Conservation (phyloP, 2,797 vertebrate species). For the Cossypha caffra region DNA sequence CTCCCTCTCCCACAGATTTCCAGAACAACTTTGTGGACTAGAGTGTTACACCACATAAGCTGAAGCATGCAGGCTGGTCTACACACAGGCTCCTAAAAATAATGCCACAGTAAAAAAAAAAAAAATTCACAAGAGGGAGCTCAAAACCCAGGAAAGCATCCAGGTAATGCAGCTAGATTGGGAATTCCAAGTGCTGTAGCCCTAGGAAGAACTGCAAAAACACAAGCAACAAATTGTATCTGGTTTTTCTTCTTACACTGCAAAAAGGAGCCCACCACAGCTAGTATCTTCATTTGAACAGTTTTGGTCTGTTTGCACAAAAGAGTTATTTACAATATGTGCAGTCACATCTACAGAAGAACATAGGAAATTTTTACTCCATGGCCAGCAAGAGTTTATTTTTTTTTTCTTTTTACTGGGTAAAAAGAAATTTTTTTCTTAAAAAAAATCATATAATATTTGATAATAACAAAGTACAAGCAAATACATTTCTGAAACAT, state of each 20-base stretch:
- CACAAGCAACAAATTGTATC: not conserved
- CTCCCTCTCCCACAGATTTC: not conserved
- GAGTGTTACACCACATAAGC: not conserved
- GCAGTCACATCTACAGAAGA: slow-evolving; percentile 60
- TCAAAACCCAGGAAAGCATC: slow-evolving; percentile 10
- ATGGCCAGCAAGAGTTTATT: slow-evolving; percentile 62
- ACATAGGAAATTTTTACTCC: slow-evolving; percentile 58
- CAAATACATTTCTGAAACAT: slow-evolving; percentile 67
- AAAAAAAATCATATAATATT: slow-evolving; percentile 49
- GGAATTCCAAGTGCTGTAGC: not conserved
- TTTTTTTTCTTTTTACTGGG: slow-evolving; percentile 57
- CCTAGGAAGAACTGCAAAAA: not conserved
- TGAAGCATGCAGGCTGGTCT: not conserved
- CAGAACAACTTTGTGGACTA: not conserved
- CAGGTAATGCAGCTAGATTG: not conserved
- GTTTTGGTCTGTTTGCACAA: slow-evolving; percentile 24
- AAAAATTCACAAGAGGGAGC: slow-evolving; percentile 39
- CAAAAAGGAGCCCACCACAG: not conserved
- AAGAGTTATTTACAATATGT: slow-evolving; percentile 63
- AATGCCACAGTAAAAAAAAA: not conserved
- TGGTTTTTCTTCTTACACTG: not conserved
- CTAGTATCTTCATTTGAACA: slow-evolving; percentile 1
- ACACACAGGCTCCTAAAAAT: not conserved
- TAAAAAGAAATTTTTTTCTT: slow-evolving; percentile 21
- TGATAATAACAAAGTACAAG: slow-evolving; percentile 69